A percentile compares a stretch with the other conserved stretches of the same genome.
phyloP scores from a whole-genome alignment of 2,113 vertebrate genomes.

The Axis porcinus region DNA sequence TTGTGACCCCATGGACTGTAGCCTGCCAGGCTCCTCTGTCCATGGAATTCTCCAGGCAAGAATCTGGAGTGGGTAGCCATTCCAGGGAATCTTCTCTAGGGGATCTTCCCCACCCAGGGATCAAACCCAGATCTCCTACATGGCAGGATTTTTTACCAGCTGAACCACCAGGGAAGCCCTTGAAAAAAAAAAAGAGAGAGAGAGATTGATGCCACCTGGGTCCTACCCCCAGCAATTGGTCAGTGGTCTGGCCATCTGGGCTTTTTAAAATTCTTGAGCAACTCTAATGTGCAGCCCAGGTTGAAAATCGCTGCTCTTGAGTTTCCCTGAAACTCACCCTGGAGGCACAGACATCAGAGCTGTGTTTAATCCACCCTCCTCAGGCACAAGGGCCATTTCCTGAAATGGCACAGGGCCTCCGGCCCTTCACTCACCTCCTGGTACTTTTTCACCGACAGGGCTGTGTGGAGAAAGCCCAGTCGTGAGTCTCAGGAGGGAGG shows the following conservation, averaged over 20 bases:
- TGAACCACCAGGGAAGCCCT: neutral
- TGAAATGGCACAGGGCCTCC: neutral
- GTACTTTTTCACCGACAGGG: neutral
- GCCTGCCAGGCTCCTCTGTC: neutral
- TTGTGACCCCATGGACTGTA: neutral
- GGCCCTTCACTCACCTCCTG: conserved; percentile 28
- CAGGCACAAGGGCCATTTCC: neutral
- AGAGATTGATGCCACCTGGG: neutral
- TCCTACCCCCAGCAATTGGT: neutral
- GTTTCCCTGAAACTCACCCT: neutral
- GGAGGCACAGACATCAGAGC: too few relatives aligned
- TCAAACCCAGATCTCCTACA: neutral
- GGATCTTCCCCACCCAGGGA: neutral
- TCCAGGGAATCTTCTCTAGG: neutral
- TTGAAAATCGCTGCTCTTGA: neutral
- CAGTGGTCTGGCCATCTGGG: neutral
- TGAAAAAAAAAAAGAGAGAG: neutral
- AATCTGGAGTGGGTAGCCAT: neutral
- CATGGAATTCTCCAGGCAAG: neutral
- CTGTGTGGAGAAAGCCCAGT: conserved; percentile 26
- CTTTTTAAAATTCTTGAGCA: neutral
- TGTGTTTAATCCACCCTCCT: too few relatives aligned
- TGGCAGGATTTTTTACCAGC: neutral
- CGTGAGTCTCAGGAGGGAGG: neutral
- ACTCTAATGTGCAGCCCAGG: neutral